phyloP scores from a whole-genome alignment of 2,113 vertebrate genomes.

The Riparia riparia region DNA sequence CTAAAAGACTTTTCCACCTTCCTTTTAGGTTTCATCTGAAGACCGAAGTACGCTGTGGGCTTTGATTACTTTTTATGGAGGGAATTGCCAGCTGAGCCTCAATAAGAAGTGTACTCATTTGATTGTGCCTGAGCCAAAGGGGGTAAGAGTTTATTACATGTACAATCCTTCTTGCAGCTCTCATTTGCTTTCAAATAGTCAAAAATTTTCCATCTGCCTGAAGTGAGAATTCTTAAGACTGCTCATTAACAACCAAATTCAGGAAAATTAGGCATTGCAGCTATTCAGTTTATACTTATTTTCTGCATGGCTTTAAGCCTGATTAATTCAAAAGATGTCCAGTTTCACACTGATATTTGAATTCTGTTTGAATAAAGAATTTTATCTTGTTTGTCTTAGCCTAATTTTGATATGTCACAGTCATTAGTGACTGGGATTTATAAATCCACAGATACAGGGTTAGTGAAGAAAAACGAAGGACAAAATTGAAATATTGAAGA shows the following conservation, averaged over 20 bases:
- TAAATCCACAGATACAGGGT: background rate
- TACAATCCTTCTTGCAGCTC: background rate
- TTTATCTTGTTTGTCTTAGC: background rate
- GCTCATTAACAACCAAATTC: background rate
- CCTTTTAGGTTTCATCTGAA: conserved; percentile 84
- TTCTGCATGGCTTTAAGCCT: background rate
- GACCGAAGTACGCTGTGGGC: conserved; percentile 94
- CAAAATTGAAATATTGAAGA: background rate
- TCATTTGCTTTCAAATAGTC: background rate
- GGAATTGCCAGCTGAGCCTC: conserved; percentile 92
- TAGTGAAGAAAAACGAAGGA: background rate
- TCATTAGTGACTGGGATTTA: background rate
- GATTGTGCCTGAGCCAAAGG: conserved; percentile 93
- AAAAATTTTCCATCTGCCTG: background rate
- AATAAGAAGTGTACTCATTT: conserved; percentile 95
- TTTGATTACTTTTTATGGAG: conserved; percentile 94
- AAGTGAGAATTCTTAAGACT: background rate
- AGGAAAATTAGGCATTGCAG: background rate
- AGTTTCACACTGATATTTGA: background rate
- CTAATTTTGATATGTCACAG: background rate
- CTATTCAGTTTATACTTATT: background rate
- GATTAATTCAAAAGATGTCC: background rate
- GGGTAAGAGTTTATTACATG: conserved; percentile 82
- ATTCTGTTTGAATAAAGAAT: background rate
- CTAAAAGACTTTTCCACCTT: background rate